phyloP scores from a whole-genome alignment of 2,113 vertebrate genomes.

The Lipophrys pholis region DNA sequence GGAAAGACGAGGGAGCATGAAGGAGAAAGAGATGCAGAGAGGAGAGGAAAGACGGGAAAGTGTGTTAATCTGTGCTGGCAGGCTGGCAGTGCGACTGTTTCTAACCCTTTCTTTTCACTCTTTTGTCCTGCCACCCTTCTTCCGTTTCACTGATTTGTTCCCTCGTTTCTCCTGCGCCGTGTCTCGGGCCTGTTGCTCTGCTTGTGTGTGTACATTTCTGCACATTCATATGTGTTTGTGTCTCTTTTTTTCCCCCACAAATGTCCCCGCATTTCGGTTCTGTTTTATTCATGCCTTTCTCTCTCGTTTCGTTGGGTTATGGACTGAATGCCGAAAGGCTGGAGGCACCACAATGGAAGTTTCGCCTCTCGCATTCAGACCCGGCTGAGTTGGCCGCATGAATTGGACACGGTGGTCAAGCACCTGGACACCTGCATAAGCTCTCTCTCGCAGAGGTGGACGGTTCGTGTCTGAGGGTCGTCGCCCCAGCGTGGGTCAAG shows the following conservation, averaged over 20 bases:
- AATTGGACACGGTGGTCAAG: slow-evolving; percentile 4
- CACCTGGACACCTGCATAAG: slow-evolving; percentile 23
- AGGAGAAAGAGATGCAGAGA: background rate
- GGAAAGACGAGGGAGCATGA: slow-evolving; percentile 3
- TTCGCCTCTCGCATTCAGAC: slow-evolving; percentile 7
- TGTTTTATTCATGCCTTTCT: slow-evolving; percentile 21
- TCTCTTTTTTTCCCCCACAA: background rate
- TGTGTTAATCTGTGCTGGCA: slow-evolving; percentile 48
- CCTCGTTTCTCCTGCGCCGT: slow-evolving; percentile 14
- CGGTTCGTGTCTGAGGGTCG: slow-evolving; percentile 57
- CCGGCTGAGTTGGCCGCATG: background rate
- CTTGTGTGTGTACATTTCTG: background rate
- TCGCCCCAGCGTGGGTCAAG: slow-evolving; percentile 57
- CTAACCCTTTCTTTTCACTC: slow-evolving; percentile 37
- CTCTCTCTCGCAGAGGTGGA: slow-evolving; percentile 23
- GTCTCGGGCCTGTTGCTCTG: slow-evolving; percentile 26
- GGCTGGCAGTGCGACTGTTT: slow-evolving; percentile 26
- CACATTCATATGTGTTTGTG: slow-evolving; percentile 8
- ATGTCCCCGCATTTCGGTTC: slow-evolving; percentile 14
- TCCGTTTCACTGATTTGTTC: slow-evolving; percentile 41
- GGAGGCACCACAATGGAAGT: background rate
- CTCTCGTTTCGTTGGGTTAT: background rate
- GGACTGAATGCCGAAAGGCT: slow-evolving; percentile 7
- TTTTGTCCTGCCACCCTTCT: slow-evolving; percentile 43
- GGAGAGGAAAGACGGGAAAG: slow-evolving; percentile 10